Conservation (phyloP, 1,140 invertebrate genomes). For the Hypsibius dujardini region DNA sequence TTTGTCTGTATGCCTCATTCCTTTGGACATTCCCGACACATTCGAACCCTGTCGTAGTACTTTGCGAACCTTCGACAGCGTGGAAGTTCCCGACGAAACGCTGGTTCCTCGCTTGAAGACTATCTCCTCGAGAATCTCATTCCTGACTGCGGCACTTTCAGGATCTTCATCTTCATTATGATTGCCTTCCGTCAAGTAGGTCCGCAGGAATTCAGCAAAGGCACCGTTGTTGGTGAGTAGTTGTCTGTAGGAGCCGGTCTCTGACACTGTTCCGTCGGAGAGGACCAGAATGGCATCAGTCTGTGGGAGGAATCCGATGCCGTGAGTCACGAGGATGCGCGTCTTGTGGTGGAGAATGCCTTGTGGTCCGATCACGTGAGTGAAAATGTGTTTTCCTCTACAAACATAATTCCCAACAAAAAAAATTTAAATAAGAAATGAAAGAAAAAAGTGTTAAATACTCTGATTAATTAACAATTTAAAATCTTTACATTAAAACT, state of each 20-base stretch:
- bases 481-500: too few relatives aligned
- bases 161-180: neutral
- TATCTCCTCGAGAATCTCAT: neutral
- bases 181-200: conserved; percentile 18
- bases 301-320: conserved; percentile 33
- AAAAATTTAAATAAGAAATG: too few relatives aligned
- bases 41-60: neutral
- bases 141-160: neutral
- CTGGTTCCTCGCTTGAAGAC: neutral
- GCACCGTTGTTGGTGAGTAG: conserved; percentile 30
- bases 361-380: conserved; percentile 33
- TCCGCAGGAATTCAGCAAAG: conserved; percentile 26
- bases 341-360: conserved; percentile 47
- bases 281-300: conserved; percentile 43
- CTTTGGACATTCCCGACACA: too few relatives aligned
- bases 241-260: conserved; percentile 31
- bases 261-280: conserved; percentile 30
- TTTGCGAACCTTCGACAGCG: neutral
- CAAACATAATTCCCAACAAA: too few relatives aligned
- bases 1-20: too few relatives aligned
- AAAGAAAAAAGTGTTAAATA: too few relatives aligned
- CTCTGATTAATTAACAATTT: too few relatives aligned
- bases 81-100: neutral
- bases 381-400: conserved; percentile 30
- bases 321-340: conserved; percentile 34